A percentile compares a stretch with the other conserved stretches of the same genome.
Evolutionary conservation across 2,888 invertebrate genomes (phyloP).

Genomic region (Celastrina argiolus): DNA sequence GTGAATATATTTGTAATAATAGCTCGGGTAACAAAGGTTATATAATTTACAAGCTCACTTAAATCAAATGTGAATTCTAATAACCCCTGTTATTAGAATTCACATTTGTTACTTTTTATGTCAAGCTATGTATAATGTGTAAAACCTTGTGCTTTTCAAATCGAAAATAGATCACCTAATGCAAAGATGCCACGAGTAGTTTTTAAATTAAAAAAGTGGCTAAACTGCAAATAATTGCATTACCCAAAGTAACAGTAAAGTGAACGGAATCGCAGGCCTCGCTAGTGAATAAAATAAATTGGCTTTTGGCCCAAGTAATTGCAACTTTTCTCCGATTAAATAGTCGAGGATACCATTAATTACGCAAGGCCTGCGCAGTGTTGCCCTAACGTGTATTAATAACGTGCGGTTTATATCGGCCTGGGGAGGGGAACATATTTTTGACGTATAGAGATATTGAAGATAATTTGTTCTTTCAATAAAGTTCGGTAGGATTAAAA

Average conservation of each 20-base stretch:
- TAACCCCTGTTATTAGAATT: too few species aligned
- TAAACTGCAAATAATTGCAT: too few species aligned
- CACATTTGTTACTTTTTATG: too few species aligned
- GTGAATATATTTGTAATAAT: too few species aligned
- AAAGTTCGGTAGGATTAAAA: background rate
- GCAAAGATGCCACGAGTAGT: background rate
- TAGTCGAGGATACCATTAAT: slow-evolving; percentile 24
- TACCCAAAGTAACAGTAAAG: background rate
- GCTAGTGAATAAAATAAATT: slow-evolving; percentile 19
- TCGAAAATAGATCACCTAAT: too few species aligned
- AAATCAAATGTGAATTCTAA: too few species aligned
- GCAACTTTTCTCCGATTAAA: slow-evolving; percentile 24
- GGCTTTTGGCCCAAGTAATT: slow-evolving; percentile 19
- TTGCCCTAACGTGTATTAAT: background rate
- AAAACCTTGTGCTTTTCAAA: too few species aligned
- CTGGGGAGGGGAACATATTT: background rate
- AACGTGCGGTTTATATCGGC: background rate
- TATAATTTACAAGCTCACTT: too few species aligned
- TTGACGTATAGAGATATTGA: background rate
- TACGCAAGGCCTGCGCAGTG: slow-evolving; percentile 7
- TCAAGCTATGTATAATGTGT: too few species aligned
- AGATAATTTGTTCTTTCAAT: background rate
- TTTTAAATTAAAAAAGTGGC: background rate
- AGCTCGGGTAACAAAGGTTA: too few species aligned
- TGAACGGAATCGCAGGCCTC: background rate